Percentiles rank a stretch among this genome's conserved stretches.
Evolutionary conservation across 2,888 invertebrate genomes (phyloP).

Genomic region (Drosophila algonquin): DNA sequence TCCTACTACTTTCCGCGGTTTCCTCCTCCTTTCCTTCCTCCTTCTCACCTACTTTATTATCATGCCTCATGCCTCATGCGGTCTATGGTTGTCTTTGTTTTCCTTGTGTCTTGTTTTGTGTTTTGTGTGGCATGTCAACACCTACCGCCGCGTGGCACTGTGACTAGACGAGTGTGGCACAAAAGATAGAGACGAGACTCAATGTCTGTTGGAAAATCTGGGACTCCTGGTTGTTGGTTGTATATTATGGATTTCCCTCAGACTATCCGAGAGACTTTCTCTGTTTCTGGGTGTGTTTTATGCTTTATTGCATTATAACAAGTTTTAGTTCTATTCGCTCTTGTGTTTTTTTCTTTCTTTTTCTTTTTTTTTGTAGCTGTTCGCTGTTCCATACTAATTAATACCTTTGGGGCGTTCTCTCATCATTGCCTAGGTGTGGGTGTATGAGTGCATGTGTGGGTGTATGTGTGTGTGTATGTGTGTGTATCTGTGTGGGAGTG

Average conservation of each 20-base stretch:
- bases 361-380: constrained; percentile 15
- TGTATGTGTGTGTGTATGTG: constrained; percentile 14
- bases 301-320: constrained; percentile 55
- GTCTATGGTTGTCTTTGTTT: neutral
- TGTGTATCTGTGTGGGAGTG: constrained; percentile 23
- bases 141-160: neutral
- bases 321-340: constrained; percentile 41
- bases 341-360: neutral
- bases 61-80: neutral
- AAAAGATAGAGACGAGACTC: constrained; percentile 6
- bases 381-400: constrained; percentile 62
- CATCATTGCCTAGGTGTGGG: constrained; percentile 24
- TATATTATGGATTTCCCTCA: constrained; percentile 32
- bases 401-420: constrained; percentile 64
- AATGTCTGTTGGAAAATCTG: constrained; percentile 16
- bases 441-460: constrained; percentile 16
- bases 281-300: constrained; percentile 52
- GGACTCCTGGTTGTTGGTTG: neutral
- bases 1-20: neutral
- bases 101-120: neutral
- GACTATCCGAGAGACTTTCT: neutral
- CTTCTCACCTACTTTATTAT: neutral
- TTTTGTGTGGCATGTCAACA: constrained; percentile 31
- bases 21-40: neutral
- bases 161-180: neutral